Evolutionary conservation across 2,888 invertebrate species (phyloP).

Genomic region (Nephrotoma appendiculata): DNA sequence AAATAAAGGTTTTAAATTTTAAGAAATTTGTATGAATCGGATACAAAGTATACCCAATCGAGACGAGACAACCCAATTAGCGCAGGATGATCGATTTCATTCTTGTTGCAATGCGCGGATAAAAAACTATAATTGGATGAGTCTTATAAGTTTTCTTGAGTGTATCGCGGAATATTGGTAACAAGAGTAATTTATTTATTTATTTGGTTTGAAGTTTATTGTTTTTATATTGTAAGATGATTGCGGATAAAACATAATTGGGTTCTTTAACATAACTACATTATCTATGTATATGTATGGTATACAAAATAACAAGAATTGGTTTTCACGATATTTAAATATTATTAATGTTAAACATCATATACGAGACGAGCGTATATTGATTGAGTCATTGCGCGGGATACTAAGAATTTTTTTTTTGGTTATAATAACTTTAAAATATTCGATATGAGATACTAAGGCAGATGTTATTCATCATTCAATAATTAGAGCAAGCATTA

Average conservation of each 20-base stretch:
- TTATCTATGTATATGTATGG: not conserved
- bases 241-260: not conserved
- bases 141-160: not conserved
- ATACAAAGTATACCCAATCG: not conserved
- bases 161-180: not conserved
- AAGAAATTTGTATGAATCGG: not conserved
- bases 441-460: not conserved
- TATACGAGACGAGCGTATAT: too few species aligned
- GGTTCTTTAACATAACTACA: not conserved
- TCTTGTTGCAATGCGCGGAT: not conserved
- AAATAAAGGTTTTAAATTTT: not conserved
- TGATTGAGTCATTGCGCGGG: not conserved
- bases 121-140: not conserved
- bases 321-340: not conserved
- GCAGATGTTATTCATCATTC: not conserved
- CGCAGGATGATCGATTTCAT: not conserved
- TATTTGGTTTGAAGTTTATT: not conserved
- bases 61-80: not conserved
- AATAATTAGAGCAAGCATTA: not conserved
- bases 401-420: not conserved
- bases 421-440: not conserved
- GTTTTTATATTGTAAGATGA: not conserved
- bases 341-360: not conserved
- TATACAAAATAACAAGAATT: not conserved
- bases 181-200: not conserved